Conservation (phyloP, 1,140 invertebrate species). For the Thalassaphorura encarpata region DNA sequence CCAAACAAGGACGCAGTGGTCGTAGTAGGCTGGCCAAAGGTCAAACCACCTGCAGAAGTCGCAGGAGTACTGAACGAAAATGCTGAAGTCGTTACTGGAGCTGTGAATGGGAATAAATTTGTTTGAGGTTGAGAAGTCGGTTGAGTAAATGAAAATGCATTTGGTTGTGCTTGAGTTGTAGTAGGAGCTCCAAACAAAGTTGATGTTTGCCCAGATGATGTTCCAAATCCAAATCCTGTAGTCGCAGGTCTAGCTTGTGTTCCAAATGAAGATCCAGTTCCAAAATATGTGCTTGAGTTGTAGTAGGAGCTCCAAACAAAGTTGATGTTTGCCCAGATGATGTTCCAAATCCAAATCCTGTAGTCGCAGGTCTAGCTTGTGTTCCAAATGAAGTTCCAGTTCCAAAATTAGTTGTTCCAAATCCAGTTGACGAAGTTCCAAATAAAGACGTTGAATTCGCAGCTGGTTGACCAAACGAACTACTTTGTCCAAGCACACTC, state of each 20-base stretch:
- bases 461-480: neutral
- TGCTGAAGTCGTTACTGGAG: too few relatives aligned
- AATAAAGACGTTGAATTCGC: neutral
- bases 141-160: neutral
- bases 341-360: slow-evolving; percentile 7
- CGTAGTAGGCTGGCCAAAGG: slow-evolving; percentile 7
- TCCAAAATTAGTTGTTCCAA: too few relatives aligned
- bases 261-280: too few relatives aligned
- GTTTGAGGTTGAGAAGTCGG: neutral
- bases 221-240: neutral
- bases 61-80: too few relatives aligned
- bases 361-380: neutral
- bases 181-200: neutral
- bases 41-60: slow-evolving; percentile 3
- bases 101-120: neutral
- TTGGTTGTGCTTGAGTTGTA: neutral
- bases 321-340: slow-evolving; percentile 9
- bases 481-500: too few relatives aligned
- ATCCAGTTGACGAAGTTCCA: neutral
- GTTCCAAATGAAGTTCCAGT: neutral
- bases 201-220: neutral
- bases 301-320: slow-evolving; percentile 20
- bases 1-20: slow-evolving; percentile 8
- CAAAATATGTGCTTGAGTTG: too few relatives aligned
- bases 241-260: too few relatives aligned